Conservation (phyloP, 1,140 invertebrate species). For the Drosophila bifasciata region DNA sequence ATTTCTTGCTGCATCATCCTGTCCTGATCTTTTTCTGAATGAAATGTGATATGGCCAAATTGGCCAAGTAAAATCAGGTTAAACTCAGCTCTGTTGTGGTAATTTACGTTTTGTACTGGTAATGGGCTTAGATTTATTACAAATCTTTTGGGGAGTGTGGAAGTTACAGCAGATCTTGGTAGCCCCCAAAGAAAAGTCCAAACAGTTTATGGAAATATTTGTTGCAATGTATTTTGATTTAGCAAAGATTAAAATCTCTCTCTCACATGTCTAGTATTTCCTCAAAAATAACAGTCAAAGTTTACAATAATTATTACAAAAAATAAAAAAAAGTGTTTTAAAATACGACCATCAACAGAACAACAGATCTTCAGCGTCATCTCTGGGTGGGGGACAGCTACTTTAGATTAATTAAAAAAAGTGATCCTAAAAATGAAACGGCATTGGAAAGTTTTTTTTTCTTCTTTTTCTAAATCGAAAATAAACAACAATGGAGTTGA, state of each 20-base stretch:
- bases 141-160: neutral
- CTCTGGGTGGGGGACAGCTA: slow-evolving; percentile 10
- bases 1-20: slow-evolving; percentile 68
- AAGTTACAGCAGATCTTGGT: neutral
- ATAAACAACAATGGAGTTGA: slow-evolving; percentile 50
- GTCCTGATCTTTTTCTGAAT: slow-evolving; percentile 66
- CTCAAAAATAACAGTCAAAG: slow-evolving; percentile 73
- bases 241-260: slow-evolving; percentile 25
- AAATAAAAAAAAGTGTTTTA: slow-evolving; percentile 36
- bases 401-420: slow-evolving; percentile 47
- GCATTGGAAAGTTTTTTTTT: neutral
- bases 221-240: slow-evolving; percentile 66
- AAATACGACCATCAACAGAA: slow-evolving; percentile 37
- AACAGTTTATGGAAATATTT: slow-evolving; percentile 50
- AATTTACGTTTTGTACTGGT: slow-evolving; percentile 63
- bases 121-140: slow-evolving; percentile 42
- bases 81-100: slow-evolving; percentile 70
- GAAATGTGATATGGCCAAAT: slow-evolving; percentile 61
- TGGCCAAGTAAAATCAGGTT: slow-evolving; percentile 74
- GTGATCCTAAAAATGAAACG: slow-evolving; percentile 18
- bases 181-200: neutral
- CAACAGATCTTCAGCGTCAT: slow-evolving; percentile 1
- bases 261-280: slow-evolving; percentile 21
- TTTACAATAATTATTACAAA: slow-evolving; percentile 56
- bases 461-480: slow-evolving; percentile 26